Base-by-base conservation (phyloP, 1,140 invertebrate species). In the Eueides isabella region DNA sequence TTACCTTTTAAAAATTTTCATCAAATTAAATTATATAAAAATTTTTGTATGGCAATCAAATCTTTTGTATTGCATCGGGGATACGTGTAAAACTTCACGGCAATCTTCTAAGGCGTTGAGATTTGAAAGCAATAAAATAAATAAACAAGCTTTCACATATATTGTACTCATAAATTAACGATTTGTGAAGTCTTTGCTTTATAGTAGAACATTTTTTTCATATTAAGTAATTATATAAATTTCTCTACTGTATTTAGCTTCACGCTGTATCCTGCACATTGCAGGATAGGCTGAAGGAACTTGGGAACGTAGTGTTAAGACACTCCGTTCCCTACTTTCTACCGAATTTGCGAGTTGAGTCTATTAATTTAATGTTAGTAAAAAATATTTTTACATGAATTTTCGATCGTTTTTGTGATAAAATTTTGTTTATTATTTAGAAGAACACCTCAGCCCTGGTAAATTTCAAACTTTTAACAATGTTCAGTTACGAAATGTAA, bases 401-500 rank as follows among this genome's bases (percentile, higher is more conserved):
- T 7, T 9, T 44, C n/a, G 6, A 44, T 19, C 19, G 9, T 44
- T 44, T 44, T 44, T 44, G n/a, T 44, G 16, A 6, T 9, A 44
- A 44, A 9, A 44, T 44, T 44, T 19, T 7, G n/a, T 44, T 44
- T 44, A 44, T n/a, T 44, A 44, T 19, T 44, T 19, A 44, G 7
- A 1, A 6, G n/a, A 44, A 19, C n/a, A 16, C 16, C 0, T 6
- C 41, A n/a, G n/a, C 41, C 41, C 19, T 16, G 7, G 2, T 19
- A 0, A 2, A 44, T 55, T 55, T 61, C 48, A 23, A 68, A 68
- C 48, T 68, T 61, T 28, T 19, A 48, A 61, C 23, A 61, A 44
- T 61, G 67, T 61, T 69, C 67, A 69, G 48, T 69, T 61, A 69
- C 67, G 67, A 69, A 61, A 61, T 61, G 67, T 69, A 69, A 69